Evolutionary conservation across 2,113 vertebrate genomes (phyloP), one percentile per base, ranked within the genome.

Genomic region (Cisticola juncidis): DNA sequence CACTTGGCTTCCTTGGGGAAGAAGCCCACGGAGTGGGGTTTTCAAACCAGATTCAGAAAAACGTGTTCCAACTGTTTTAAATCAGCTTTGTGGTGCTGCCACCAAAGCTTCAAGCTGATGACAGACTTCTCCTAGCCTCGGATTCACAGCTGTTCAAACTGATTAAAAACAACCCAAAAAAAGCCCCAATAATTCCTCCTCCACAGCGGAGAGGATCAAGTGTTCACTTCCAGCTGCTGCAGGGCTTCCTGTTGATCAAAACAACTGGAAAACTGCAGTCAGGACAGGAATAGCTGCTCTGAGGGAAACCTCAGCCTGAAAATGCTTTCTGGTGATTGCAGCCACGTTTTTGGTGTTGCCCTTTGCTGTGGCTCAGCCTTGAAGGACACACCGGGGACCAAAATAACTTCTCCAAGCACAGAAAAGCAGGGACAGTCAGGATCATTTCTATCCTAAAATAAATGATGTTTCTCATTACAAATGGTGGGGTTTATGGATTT

Each of bases 201-300:
- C 31, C 11, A 1, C 12, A 25, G 53, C 2, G 1, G 56, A 86
- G 36, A 61, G 68, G 74, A 88, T 68, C 36, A 29, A 86, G 66
- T 9, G 78, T 60, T 94, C 89, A 84, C 57, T 94, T 60, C 47
- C 22, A 71, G 12, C 38, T 86, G 79, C 60, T 54, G 31, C 4
- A 61, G 79, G 91, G 84, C 71, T 87, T 57, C 40, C 66, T 85
- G 78, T n/a, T 38, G 74, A 83, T 78, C 54, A 86, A 96, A 95
- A 90, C 70, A 87, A 71, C 74, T 91, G 94, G 88, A 90, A 94
- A 91, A 82, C 3, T 58, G 81, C 70, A 82, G 86, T 78, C 84
- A 92, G 87, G 42, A 81, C 71, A 70, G 79, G 71, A 70, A 56
- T 26, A 33, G 45, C n/a, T 53, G 50, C 60, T 44, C 85, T 24